These are phyloP conservation scores for Philypnodon macrostomus DNA, from an alignment of 2,797 vertebrate species.

Conservation along the genomic window DNA sequence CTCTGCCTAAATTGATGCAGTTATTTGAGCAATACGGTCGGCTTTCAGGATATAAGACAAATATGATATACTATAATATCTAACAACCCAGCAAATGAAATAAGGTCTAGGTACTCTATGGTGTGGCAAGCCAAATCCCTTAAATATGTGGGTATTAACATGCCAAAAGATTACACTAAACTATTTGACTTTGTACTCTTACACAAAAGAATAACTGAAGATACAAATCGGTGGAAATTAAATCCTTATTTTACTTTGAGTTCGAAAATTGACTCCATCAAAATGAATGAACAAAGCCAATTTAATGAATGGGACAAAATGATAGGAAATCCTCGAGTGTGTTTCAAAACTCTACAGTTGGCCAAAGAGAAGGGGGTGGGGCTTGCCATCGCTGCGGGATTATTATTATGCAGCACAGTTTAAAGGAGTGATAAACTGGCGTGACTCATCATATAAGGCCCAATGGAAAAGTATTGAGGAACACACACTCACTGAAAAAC, in stretches of 20 bases:
- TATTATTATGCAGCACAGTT: constrained; percentile 3
- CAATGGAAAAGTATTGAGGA: constrained; percentile 6
- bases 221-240: neutral
- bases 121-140: neutral
- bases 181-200: neutral
- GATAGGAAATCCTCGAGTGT: constrained; percentile 6
- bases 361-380: constrained; percentile 4
- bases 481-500: neutral
- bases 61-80: constrained; percentile 14
- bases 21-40: constrained; percentile 12
- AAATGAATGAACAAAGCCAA: constrained; percentile 17
- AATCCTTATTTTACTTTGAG: neutral
- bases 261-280: constrained; percentile 3
- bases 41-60: constrained; percentile 18
- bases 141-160: neutral
- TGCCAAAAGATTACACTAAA: neutral
- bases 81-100: neutral
- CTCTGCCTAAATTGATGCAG: constrained; percentile 13
- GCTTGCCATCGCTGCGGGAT: neutral
- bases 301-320: constrained; percentile 25
- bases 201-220: neutral
- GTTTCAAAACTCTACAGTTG: constrained; percentile 5
- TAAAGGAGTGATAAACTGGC: neutral
- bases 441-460: neutral
- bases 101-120: neutral